phyloP scores from a whole-genome alignment of 2,113 vertebrate species.

The Prionailurus bengalensis region DNA sequence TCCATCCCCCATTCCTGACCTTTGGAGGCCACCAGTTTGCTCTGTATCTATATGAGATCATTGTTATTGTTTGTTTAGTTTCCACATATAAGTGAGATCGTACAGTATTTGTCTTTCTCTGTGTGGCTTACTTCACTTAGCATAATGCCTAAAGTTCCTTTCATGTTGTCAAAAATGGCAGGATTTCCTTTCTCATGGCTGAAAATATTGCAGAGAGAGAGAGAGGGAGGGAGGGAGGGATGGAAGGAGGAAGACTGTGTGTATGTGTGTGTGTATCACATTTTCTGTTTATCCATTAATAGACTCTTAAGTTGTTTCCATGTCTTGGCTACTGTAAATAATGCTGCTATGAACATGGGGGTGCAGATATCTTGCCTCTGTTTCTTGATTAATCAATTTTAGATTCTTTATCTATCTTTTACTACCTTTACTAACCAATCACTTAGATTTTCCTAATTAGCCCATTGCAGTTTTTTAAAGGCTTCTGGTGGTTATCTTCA shows the following conservation, averaged over 20 bases:
- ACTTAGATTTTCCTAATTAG: constrained; percentile 2
- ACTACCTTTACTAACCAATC: neutral
- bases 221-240: too few species aligned
- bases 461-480: neutral
- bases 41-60: neutral
- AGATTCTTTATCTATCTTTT: neutral
- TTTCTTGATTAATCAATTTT: neutral
- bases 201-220: neutral
- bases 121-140: neutral
- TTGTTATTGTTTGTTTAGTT: neutral
- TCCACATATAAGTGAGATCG: neutral
- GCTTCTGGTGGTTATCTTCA: neutral
- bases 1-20: too few species aligned
- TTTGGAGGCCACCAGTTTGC: neutral
- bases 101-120: neutral
- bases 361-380: neutral
- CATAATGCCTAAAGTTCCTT: neutral
- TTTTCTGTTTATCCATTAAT: neutral
- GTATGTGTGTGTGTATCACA: neutral
- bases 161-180: neutral
- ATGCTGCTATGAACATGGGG: neutral
- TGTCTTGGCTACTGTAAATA: neutral
- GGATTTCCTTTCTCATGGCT: neutral
- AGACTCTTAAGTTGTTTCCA: neutral
- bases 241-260: neutral